Evolutionary conservation across 2,113 vertebrate species (phyloP), one percentile per base, ranked within the genome.

Genomic region (Dolichotis patagonum): DNA sequence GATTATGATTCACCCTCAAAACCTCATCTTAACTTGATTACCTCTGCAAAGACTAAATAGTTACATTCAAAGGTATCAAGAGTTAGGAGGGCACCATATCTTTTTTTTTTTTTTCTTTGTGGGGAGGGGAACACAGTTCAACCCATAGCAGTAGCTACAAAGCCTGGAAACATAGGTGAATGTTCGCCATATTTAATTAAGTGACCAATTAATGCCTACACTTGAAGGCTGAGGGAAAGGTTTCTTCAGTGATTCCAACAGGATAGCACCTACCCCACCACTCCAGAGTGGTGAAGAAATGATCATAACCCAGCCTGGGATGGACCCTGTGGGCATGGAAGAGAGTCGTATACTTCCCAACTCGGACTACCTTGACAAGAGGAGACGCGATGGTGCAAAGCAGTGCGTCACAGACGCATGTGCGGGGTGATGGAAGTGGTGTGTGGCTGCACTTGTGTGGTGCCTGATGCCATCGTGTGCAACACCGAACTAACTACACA

Each of bases 391-490:
- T 5, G 35, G 5, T 4, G 30, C 1, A 12, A 87, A 65, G 67
- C 17, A 35, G 35, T n/a, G 35, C 67, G 4, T 9, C 67, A 2
- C 35, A 20, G 35, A 9, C 9, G 7, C 35, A 9, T 14, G 17
- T 38, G 35, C 35, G 9, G 65, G 41, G 1, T 6, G 12, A 22
- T 1, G 77, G 30, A 28, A 13, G 3, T 9, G 20, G 71, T 7
- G 30, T 9, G 20, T 32, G 35, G 67, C 12, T 7, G 13, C 19
- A 8, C 11, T 11, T 14, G 1, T 0, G 0, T 19, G 41, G 30
- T 16, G 30, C 41, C 46, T 83, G 26, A 0, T 62, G 69, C 16
- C 1, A 0, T 30, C 17, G 0, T n/a, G 41, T 30, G 63, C 20
- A 60, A 77, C 54, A 54, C 32, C 1, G 43, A 73, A 7, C 87